Percentiles rank a stretch among this genome's conserved stretches.
phyloP scores from a whole-genome alignment of 2,113 vertebrate species.

The Ictalurus furcatus region DNA sequence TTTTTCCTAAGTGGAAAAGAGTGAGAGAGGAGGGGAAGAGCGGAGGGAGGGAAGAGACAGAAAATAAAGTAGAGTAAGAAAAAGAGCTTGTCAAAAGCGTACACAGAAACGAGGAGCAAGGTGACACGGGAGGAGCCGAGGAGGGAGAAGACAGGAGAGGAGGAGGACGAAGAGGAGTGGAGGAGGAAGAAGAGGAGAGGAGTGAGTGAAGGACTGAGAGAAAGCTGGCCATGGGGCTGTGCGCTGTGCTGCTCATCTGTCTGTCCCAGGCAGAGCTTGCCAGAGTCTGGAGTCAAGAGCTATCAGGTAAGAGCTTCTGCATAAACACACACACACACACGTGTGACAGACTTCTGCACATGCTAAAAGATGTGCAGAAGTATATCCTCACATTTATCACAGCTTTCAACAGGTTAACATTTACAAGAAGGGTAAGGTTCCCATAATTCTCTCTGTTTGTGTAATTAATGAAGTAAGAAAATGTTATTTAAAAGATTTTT shows the following conservation, averaged over 20 bases:
- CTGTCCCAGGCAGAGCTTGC: conserved; percentile 76
- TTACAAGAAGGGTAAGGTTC: background rate
- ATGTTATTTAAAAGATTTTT: background rate
- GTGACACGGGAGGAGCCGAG: conserved; percentile 33
- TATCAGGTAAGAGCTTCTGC: conserved; percentile 68
- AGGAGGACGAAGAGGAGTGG: conserved; percentile 53
- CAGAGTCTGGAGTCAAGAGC: conserved; percentile 68
- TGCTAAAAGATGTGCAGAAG: background rate
- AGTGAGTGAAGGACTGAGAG: conserved; percentile 56
- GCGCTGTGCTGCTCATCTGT: conserved; percentile 73
- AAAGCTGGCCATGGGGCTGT: conserved; percentile 73
- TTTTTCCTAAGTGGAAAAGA: conserved; percentile 46
- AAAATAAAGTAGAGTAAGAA: conserved; percentile 14
- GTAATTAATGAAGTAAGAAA: background rate
- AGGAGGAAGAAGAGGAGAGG: conserved; percentile 48
- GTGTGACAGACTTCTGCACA: conserved; percentile 5
- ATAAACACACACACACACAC: conserved; percentile 10
- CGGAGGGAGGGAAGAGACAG: conserved; percentile 53
- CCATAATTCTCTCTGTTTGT: background rate
- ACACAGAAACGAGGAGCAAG: conserved; percentile 41
- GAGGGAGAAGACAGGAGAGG: conserved; percentile 46
- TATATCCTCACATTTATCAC: background rate
- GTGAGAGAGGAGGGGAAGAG: conserved; percentile 49
- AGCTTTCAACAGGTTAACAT: background rate
- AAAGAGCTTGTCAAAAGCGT: conserved; percentile 4